phyloP scores from a whole-genome alignment of 2,888 invertebrate genomes.

The Harpalus rubripes region DNA sequence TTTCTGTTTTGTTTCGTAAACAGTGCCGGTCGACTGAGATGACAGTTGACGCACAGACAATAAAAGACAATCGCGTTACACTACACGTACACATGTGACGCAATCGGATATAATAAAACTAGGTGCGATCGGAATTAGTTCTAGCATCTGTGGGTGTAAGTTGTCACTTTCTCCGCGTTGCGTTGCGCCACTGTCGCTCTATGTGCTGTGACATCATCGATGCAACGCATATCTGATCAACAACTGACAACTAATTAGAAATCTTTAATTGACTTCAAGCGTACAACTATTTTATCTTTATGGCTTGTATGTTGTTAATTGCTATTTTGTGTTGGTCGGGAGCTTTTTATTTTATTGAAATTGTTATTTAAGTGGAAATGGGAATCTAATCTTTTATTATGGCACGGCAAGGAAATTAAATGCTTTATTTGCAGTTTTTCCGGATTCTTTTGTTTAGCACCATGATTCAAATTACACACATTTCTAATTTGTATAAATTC shows the following conservation, averaged over 20 bases:
- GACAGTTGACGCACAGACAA: conserved; percentile 17
- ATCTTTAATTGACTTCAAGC: conserved; percentile 29
- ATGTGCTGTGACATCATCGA: background rate
- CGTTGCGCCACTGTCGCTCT: too few species aligned
- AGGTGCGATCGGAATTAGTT: conserved; percentile 38
- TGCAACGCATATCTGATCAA: conserved; percentile 14
- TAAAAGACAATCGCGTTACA: conserved; percentile 12
- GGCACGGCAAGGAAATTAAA: background rate
- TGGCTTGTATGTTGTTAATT: conserved; percentile 22
- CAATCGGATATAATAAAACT: conserved; percentile 25
- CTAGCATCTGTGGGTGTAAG: conserved; percentile 31
- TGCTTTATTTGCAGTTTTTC: background rate
- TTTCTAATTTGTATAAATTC: too few species aligned
- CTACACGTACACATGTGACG: background rate
- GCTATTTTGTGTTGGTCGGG: conserved; percentile 12
- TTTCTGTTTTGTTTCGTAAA: conserved; percentile 16
- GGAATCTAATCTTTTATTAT: conserved; percentile 15
- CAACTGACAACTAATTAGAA: conserved; percentile 32
- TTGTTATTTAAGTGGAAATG: conserved; percentile 11
- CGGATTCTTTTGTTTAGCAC: too few species aligned
- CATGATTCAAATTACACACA: too few species aligned
- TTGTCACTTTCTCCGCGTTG: conserved; percentile 35
- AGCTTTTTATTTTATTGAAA: conserved; percentile 8
- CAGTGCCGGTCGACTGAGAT: conserved; percentile 6
- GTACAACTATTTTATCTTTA: background rate